Evolutionary conservation across 2,888 invertebrate species (phyloP).

Genomic region (Scaeva pyrastri): DNA sequence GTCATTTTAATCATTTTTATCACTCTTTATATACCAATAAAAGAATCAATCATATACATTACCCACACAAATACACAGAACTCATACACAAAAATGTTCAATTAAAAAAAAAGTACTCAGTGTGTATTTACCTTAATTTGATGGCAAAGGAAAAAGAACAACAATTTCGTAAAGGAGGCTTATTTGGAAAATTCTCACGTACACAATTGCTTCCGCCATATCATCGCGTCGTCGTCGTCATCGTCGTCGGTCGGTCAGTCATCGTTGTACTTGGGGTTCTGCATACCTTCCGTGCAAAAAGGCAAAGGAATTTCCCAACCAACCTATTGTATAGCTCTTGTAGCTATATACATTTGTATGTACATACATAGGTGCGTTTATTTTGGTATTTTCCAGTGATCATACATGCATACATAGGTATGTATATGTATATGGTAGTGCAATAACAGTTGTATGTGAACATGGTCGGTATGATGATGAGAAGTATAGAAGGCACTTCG

Average conservation of each 20-base stretch:
- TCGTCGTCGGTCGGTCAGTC: too few relatives aligned
- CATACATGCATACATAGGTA: too few relatives aligned
- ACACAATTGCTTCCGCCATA: slow-evolving; percentile 63
- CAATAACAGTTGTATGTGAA: neutral
- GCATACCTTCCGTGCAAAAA: slow-evolving; percentile 40
- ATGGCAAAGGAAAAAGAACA: slow-evolving; percentile 1
- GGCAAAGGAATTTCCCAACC: slow-evolving; percentile 29
- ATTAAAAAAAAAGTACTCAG: neutral
- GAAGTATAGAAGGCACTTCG: neutral
- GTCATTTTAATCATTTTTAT: too few relatives aligned
- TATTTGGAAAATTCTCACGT: slow-evolving; percentile 68
- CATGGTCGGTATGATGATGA: neutral
- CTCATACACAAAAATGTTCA: too few relatives aligned
- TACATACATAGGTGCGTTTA: neutral
- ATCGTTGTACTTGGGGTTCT: slow-evolving; percentile 13
- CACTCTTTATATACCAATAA: too few relatives aligned
- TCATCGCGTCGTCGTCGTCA: too few relatives aligned
- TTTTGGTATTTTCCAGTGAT: neutral
- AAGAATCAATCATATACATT: too few relatives aligned
- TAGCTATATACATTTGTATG: neutral
- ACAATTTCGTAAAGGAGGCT: slow-evolving; percentile 41
- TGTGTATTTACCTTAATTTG: neutral
- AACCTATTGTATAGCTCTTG: neutral
- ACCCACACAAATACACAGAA: too few relatives aligned
- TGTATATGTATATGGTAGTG: too few relatives aligned